These are phyloP conservation scores for Mesocentrotus franciscanus DNA, from an alignment of 53 echinoderm and acorn worm species.

Conservation along the genomic window DNA sequence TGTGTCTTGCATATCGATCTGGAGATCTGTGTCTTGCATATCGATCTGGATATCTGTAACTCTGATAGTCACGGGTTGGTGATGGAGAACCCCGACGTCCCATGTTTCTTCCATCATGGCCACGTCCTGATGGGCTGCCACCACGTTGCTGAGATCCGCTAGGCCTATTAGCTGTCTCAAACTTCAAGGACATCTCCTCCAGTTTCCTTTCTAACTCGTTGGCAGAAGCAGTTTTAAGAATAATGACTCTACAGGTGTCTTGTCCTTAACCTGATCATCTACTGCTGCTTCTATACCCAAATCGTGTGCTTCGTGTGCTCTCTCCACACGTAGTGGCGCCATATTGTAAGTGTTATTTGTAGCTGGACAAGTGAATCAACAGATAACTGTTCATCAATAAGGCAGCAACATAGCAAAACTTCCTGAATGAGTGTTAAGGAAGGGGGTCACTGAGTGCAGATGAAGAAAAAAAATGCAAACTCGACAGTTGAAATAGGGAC, in stretches of 20 bases:
- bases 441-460: neutral
- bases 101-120: neutral
- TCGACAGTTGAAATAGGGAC: too few species aligned
- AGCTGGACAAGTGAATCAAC: too few species aligned
- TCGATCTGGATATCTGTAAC: too few species aligned
- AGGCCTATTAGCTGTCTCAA: too few species aligned
- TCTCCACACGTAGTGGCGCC: conserved; percentile 12
- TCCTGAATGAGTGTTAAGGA: neutral
- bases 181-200: too few species aligned
- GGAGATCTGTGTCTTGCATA: too few species aligned
- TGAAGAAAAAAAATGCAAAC: too few species aligned
- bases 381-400: too few species aligned
- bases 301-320: conserved; percentile 16
- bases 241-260: neutral
- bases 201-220: too few species aligned
- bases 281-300: neutral
- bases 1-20: neutral
- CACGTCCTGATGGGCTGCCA: neutral
- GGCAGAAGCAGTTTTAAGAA: too few species aligned
- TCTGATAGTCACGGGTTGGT: neutral
- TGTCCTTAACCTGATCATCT: neutral
- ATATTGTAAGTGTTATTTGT: too few species aligned
- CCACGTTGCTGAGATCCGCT: conserved; percentile 34
- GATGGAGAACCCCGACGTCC: neutral
- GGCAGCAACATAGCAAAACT: too few species aligned